These are phyloP conservation scores for Drosophila vallismaia DNA, from an alignment of 2,888 invertebrate species.

Conservation along the genomic window DNA sequence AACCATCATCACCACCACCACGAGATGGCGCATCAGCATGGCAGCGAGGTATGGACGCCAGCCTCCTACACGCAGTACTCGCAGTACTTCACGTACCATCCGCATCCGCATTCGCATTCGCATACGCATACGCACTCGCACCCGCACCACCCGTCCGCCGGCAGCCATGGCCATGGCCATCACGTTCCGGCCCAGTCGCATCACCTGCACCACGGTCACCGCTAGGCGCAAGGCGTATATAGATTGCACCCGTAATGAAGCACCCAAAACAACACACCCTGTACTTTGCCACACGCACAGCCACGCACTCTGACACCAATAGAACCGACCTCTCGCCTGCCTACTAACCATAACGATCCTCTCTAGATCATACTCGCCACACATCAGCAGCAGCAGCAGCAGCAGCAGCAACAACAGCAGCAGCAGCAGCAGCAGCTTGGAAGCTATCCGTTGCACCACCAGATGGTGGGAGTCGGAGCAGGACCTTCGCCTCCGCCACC, in stretches of 20 bases:
- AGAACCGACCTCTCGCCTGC: constrained; percentile 45
- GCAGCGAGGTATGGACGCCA: constrained; percentile 87
- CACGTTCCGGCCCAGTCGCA: constrained; percentile 78
- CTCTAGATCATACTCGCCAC: constrained; percentile 81
- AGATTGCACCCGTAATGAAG: constrained; percentile 47
- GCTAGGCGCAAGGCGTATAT: constrained; percentile 71
- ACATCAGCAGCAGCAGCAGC: constrained; percentile 68
- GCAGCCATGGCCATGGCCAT: constrained; percentile 44
- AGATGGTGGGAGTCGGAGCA: constrained; percentile 58
- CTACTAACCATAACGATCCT: constrained; percentile 71
- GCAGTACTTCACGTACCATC: constrained; percentile 88
- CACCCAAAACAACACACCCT: constrained; percentile 28
- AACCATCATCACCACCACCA: constrained; percentile 59
- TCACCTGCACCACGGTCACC: constrained; percentile 81
- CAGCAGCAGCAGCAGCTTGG: constrained; percentile 74
- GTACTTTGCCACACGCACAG: constrained; percentile 21
- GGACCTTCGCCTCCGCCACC: constrained; percentile 54
- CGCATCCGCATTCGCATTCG: constrained; percentile 64
- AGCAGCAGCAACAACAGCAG: constrained; percentile 72
- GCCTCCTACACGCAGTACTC: constrained; percentile 86
- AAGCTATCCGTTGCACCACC: constrained; percentile 74
- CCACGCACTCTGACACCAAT: constrained; percentile 17
- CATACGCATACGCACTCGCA: constrained; percentile 81
- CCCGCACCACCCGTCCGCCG: constrained; percentile 69
- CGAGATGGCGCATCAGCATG: constrained; percentile 42